Percentiles rank a stretch among this genome's conserved stretches.
These are phyloP conservation scores for Eucidaris tribuloides DNA, from an alignment of 35 echinoderm and acorn worm species.

Conservation along the genomic window DNA sequence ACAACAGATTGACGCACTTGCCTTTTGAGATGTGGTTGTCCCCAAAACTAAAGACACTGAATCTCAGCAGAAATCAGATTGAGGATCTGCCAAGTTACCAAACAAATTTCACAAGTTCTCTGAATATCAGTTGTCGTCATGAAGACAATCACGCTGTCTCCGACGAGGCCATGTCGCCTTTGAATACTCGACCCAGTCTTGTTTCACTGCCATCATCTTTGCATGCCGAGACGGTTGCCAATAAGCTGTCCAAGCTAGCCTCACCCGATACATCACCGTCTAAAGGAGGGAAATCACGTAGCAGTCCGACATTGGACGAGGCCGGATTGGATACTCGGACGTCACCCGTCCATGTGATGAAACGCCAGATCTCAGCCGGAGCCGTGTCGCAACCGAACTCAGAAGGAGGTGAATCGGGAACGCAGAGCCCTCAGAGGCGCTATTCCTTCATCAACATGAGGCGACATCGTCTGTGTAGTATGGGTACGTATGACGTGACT, in stretches of 20 bases:
- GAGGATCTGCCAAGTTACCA: conserved; percentile 69
- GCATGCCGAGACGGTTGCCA: background rate
- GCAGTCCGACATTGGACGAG: conserved; percentile 12
- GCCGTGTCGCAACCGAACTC: background rate
- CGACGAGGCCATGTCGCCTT: background rate
- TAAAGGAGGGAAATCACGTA: conserved; percentile 3
- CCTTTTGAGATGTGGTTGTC: conserved; percentile 98
- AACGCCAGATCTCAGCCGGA: background rate
- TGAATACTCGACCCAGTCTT: background rate
- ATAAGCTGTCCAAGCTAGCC: background rate
- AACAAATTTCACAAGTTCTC: background rate
- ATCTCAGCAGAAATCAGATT: conserved; percentile 71
- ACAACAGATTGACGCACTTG: conserved; percentile 56
- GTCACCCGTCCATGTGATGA: background rate
- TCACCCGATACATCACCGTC: background rate
- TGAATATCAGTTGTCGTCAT: conserved; percentile 10
- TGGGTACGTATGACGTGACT: conserved; percentile 38
- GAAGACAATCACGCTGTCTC: background rate
- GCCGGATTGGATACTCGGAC: background rate
- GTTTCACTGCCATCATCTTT: background rate
- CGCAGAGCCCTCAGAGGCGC: background rate
- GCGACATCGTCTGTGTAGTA: conserved; percentile 75
- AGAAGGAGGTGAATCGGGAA: background rate
- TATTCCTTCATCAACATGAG: conserved; percentile 48
- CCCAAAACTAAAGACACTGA: conserved; percentile 75